Evolutionary conservation across 2,113 vertebrate genomes (phyloP).

Genomic region (Ophiodon elongatus): DNA sequence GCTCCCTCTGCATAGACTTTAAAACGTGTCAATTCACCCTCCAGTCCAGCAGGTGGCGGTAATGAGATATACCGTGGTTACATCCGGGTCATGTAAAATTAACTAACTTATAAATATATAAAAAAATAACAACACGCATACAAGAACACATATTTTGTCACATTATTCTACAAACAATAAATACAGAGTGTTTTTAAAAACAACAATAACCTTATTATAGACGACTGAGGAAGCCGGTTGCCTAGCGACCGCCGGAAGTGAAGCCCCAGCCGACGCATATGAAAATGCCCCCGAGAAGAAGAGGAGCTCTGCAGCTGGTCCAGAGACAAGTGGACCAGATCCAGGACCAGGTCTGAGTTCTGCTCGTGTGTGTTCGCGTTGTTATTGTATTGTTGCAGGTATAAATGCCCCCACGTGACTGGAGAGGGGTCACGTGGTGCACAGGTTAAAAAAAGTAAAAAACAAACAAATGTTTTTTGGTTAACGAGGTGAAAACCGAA

Average conservation of each 20-base stretch:
- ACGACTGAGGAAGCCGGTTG: constrained; percentile 57
- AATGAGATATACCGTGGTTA: neutral
- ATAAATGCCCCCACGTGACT: too few relatives aligned
- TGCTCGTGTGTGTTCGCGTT: too few relatives aligned
- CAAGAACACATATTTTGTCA: neutral
- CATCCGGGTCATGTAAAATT: neutral
- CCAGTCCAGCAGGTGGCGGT: constrained; percentile 51
- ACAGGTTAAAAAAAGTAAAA: too few relatives aligned
- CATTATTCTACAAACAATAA: neutral
- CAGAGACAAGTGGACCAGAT: constrained; percentile 79
- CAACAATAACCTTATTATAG: too few relatives aligned
- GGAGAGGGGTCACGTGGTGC: too few relatives aligned
- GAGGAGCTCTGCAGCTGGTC: constrained; percentile 75
- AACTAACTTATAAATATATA: neutral
- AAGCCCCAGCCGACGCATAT: constrained; percentile 31
- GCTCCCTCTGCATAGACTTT: too few relatives aligned
- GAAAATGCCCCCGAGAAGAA: constrained; percentile 79
- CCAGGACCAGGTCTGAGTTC: constrained; percentile 70
- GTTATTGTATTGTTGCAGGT: too few relatives aligned
- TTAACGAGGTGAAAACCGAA: too few relatives aligned
- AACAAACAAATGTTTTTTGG: too few relatives aligned
- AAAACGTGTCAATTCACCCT: neutral
- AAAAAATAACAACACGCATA: neutral
- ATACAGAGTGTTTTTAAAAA: neutral
- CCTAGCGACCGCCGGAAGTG: constrained; percentile 64